Evolutionary conservation across 1,140 invertebrate genomes (phyloP).

Genomic region (Liolophura sinensis): DNA sequence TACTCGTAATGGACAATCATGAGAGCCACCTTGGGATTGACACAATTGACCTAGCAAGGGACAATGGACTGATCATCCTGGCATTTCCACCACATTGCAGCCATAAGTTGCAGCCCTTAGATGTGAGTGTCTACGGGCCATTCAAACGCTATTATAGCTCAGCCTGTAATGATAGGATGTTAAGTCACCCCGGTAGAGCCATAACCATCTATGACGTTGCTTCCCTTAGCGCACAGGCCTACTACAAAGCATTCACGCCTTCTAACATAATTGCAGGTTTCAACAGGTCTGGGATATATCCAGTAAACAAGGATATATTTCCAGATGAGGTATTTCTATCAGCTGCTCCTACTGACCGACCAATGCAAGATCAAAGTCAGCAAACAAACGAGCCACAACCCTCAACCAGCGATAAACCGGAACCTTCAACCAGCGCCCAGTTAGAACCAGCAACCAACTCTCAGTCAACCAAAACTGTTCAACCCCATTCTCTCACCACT

Average conservation of each 20-base stretch:
- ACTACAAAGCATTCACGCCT: constrained; percentile 38
- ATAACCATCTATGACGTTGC: constrained; percentile 62
- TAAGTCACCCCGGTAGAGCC: constrained; percentile 56
- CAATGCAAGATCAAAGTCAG: too few species aligned
- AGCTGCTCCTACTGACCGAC: constrained; percentile 9
- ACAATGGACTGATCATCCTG: constrained; percentile 53
- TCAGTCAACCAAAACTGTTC: too few species aligned
- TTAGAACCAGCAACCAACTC: too few species aligned
- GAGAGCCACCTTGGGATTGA: constrained; percentile 36
- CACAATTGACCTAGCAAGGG: constrained; percentile 37
- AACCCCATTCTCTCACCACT: too few species aligned
- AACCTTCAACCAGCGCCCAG: too few species aligned
- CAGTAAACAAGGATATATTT: too few species aligned
- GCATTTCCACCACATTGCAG: too few species aligned
- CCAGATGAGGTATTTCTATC: constrained; percentile 8
- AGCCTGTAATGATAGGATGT: constrained; percentile 55
- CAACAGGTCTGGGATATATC: constrained; percentile 6
- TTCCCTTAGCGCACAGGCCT: constrained; percentile 47
- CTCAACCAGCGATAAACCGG: too few species aligned
- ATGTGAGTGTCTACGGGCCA: constrained; percentile 4
- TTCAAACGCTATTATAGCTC: constrained; percentile 13
- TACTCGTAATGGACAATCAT: constrained; percentile 58
- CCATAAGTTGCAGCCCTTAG: constrained; percentile 11
- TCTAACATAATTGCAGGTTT: constrained; percentile 11
- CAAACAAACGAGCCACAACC: too few species aligned